Evolutionary conservation across 2,888 invertebrate genomes (phyloP).

Genomic region (Bedellia somnulentella): DNA sequence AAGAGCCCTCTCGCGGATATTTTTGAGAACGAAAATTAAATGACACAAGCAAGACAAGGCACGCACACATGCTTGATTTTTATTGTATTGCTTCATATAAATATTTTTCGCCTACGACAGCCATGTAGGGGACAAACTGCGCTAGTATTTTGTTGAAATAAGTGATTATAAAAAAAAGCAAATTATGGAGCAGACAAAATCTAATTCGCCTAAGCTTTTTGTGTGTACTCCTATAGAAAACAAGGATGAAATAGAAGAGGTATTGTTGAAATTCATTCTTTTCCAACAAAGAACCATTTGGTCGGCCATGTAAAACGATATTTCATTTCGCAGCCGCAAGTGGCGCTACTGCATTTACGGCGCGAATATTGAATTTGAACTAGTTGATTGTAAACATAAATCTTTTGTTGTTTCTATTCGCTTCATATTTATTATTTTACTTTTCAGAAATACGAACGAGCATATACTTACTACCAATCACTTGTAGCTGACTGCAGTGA

Average conservation of each 20-base stretch:
- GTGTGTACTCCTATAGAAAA: constrained; percentile 81
- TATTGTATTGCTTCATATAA: constrained; percentile 48
- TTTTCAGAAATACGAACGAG: constrained; percentile 87
- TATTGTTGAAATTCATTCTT: constrained; percentile 61
- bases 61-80: constrained; percentile 43
- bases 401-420: no score
- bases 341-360: constrained; percentile 39
- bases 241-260: constrained; percentile 91
- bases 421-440: constrained; percentile 14
- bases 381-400: constrained; percentile 3
- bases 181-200: constrained; percentile 63
- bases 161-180: constrained; percentile 48
- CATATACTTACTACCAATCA: constrained; percentile 75
- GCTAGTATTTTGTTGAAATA: constrained; percentile 60
- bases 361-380: constrained; percentile 40
- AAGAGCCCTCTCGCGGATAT: constrained; percentile 1
- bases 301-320: constrained; percentile 54
- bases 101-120: constrained; percentile 62
- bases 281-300: constrained; percentile 52
- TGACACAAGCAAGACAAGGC: constrained; percentile 10
- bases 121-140: constrained; percentile 65
- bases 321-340: constrained; percentile 42
- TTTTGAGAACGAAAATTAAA: not conserved
- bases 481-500: constrained; percentile 84
- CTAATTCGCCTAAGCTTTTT: constrained; percentile 73